Evolutionary conservation across 2,113 vertebrate species (phyloP).

Genomic region (Barbus barbus): DNA sequence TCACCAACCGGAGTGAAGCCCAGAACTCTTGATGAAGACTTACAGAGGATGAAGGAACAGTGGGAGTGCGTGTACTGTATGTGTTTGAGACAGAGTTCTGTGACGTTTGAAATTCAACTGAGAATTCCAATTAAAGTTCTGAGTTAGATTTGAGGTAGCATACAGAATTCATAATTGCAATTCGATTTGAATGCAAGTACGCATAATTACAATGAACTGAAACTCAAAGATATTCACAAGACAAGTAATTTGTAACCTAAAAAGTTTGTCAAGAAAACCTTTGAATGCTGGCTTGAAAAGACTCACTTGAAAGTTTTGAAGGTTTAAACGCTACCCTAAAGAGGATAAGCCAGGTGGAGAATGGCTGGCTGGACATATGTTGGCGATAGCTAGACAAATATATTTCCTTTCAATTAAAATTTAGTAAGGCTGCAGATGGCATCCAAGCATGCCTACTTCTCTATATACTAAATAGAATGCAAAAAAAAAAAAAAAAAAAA

Average conservation of each 20-base stretch:
- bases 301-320: background rate
- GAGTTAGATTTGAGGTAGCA: background rate
- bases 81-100: background rate
- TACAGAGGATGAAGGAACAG: constrained; percentile 27
- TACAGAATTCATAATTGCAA: background rate
- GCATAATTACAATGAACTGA: background rate
- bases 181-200: background rate
- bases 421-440: background rate
- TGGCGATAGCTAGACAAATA: background rate
- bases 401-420: background rate
- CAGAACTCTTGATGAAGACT: background rate
- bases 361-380: background rate
- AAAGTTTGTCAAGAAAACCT: background rate
- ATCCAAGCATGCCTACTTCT: background rate
- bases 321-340: background rate
- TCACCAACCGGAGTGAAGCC: background rate
- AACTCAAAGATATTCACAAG: background rate
- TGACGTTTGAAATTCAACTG: background rate
- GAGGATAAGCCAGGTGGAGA: background rate
- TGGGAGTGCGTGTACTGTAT: background rate
- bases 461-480: background rate
- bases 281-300: background rate
- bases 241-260: background rate
- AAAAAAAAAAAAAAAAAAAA: too few species aligned
- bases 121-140: background rate